phyloP scores from a whole-genome alignment of 2,797 vertebrate species.

The Rallus crepitans region DNA sequence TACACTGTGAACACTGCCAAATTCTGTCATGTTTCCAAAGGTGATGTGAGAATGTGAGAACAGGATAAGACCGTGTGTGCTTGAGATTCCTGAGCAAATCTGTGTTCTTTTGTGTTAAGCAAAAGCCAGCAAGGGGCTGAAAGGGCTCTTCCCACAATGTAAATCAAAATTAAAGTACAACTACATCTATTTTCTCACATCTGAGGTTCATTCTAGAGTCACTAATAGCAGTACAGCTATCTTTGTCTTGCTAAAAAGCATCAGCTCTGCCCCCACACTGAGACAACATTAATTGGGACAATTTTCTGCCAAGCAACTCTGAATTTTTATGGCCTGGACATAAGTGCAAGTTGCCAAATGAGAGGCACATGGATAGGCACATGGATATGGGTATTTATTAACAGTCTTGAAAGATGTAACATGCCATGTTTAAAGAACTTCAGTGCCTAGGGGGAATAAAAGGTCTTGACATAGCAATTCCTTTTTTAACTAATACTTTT shows the following conservation, averaged over 20 bases:
- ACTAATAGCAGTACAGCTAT: neutral
- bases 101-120: neutral
- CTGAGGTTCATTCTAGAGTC: neutral
- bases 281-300: neutral
- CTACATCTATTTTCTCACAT: neutral
- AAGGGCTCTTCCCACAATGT: neutral
- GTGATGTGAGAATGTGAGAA: neutral
- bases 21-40: neutral
- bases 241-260: neutral
- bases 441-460: neutral
- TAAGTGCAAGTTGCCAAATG: slow-evolving; percentile 7
- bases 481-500: neutral
- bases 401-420: neutral
- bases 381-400: neutral
- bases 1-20: neutral
- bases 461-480: neutral
- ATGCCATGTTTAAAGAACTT: neutral
- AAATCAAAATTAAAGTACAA: neutral
- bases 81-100: neutral
- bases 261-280: neutral
- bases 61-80: accelerated
- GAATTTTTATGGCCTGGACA: neutral
- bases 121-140: neutral
- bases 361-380: neutral
- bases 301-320: neutral